Evolutionary conservation across 2,113 vertebrate species (phyloP), one percentile per base, ranked within the genome.

Genomic region (Xiphias gladius): DNA sequence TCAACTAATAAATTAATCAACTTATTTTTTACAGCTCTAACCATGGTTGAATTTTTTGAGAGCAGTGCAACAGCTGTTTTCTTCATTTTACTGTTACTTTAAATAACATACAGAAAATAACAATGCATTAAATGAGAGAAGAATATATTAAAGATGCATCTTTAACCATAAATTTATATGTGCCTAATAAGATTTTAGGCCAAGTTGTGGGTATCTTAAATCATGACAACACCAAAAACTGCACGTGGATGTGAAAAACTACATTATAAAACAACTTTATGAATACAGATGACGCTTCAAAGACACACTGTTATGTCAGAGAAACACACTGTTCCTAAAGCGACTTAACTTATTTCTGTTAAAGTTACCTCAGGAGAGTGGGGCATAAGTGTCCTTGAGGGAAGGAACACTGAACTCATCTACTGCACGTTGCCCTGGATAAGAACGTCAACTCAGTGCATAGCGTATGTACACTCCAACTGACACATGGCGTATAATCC

Each of bases 401-500:
- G 28, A 32, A 69, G 50, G 59, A 76, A 50, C 35, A 16, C 43
- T 70, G 62, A 83, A 71, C 72, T 37, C 1, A 5, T 54, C 73
- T 48, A 26, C 9, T 67, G 65, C 59, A 32, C 39, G 1, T 32
- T 59, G 19, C 32, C 37, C 35, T 43, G 87, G 76, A 84, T 87
- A 75, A 83, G 73, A 77, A 55, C 48, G 16, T 79, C 82, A 70
- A 82, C 69, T 79, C 63, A 37, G 81, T 9, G 24, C n/a, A 19
- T 70, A 43, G 65, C 30, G 17, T 66, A 63, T 28, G 30, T 70
- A 37, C 72, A 43, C 86, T 82, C 24, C 0, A 6, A 32, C 79
- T 88, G 83, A 85, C 79, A 92, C 86, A 48, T n/a, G 26, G 24
- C 39, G 22, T 80, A 17, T 93, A 94, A 94, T 93, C 93, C 91